A percentile compares a stretch with the other conserved stretches of the same genome.
These are phyloP conservation scores for Apantesis nais DNA, from an alignment of 2,888 invertebrate species.

Conservation along the genomic window DNA sequence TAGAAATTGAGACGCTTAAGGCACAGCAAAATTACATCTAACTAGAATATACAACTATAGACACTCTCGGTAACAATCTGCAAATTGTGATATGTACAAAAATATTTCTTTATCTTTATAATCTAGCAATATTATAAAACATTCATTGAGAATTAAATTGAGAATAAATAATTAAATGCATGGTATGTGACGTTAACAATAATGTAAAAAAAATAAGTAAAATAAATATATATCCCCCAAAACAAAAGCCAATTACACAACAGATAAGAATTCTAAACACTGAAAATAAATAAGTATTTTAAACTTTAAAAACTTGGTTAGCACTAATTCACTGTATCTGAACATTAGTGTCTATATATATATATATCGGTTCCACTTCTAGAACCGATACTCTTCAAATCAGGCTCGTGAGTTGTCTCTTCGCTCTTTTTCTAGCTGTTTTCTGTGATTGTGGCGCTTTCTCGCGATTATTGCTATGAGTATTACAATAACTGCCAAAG, in stretches of 20 bases:
- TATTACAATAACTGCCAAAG: constrained; percentile 70
- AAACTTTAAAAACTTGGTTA: constrained; percentile 60
- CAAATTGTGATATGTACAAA: constrained; percentile 85
- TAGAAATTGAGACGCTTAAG: constrained; percentile 85
- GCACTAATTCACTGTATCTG: constrained; percentile 70
- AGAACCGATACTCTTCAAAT: constrained; percentile 85
- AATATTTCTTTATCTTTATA: constrained; percentile 76
- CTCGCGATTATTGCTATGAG: constrained; percentile 78
- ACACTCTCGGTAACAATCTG: constrained; percentile 82
- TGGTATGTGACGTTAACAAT: constrained; percentile 52
- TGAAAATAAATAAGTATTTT: constrained; percentile 48
- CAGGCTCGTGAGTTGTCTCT: constrained; percentile 78
- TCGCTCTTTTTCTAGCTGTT: constrained; percentile 78
- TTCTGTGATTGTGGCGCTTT: constrained; percentile 81
- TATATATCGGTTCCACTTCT: constrained; percentile 69
- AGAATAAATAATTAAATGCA: constrained; percentile 49
- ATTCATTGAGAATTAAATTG: constrained; percentile 40
- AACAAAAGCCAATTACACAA: constrained; percentile 43
- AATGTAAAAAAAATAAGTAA: constrained; percentile 47
- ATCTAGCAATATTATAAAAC: constrained; percentile 59
- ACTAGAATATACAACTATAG: constrained; percentile 71
- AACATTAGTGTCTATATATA: constrained; percentile 48
- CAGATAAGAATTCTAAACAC: constrained; percentile 46
- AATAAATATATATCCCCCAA: constrained; percentile 41
- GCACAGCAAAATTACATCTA: constrained; percentile 83